Percentiles rank a stretch among this genome's conserved stretches.
These are phyloP conservation scores for Decapterus maruadsi DNA, from an alignment of 2,797 vertebrate genomes.

Conservation along the genomic window DNA sequence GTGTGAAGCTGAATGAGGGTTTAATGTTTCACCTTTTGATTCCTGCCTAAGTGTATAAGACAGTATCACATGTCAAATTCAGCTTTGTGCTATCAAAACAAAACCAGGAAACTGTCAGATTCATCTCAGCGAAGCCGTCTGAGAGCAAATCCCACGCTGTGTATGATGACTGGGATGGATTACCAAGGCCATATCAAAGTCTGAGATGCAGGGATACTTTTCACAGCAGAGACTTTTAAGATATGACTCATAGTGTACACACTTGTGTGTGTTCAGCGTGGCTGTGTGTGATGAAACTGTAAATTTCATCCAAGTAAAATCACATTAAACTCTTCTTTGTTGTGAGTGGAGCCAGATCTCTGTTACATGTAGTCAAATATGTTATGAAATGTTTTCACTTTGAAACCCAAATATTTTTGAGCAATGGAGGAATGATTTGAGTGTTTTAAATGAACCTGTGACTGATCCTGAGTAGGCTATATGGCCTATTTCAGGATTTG, in stretches of 20 bases:
- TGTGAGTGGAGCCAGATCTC: not conserved
- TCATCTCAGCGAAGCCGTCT: conserved; percentile 48
- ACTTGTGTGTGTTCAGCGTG: conserved; percentile 24
- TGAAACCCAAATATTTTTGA: not conserved
- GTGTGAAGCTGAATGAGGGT: conserved; percentile 44
- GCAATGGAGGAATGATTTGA: not conserved
- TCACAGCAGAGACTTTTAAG: conserved; percentile 8
- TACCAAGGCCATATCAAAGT: conserved; percentile 47
- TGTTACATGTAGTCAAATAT: not conserved
- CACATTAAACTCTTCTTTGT: not conserved
- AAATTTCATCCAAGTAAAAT: not conserved
- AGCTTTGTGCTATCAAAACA: conserved; percentile 63
- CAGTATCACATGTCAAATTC: conserved; percentile 57
- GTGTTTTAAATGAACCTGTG: not conserved
- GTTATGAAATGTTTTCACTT: not conserved
- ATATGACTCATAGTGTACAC: conserved; percentile 16
- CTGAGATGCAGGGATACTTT: conserved; percentile 26
- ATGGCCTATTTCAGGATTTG: not conserved
- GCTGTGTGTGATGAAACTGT: conserved; percentile 25
- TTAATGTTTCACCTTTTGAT: conserved; percentile 69
- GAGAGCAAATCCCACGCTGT: conserved; percentile 51
- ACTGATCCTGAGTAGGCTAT: too few relatives aligned
- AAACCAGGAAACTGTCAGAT: conserved; percentile 59
- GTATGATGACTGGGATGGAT: conserved; percentile 53
- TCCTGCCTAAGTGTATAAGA: conserved; percentile 50